Base-by-base conservation (phyloP, 2,797 vertebrate species). In the Tragelaphus oryx region DNA sequence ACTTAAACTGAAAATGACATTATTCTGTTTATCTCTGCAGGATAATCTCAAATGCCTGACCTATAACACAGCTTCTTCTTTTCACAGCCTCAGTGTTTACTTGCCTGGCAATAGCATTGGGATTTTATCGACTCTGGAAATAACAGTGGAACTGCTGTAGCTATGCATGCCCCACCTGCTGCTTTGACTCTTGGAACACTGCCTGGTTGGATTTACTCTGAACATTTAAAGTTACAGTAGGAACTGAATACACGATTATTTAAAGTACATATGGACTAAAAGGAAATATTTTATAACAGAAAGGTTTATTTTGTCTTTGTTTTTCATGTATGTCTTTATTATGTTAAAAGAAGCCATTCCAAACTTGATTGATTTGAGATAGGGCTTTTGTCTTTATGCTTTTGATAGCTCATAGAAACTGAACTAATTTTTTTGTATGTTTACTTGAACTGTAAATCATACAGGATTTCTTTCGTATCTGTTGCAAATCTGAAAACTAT, bases 101-200 rank as follows among this genome's bases (percentile, higher is more conserved):
- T 87, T 99, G 99, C 97, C 98, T 99, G n/a, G 99, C 99, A 28
- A 98, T 99, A 96, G 99, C 99, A 16, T 96, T 99, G 98, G 99
- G 99, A 74, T 99, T 99, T 97, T 99, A 99, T 93, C 98, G 99
- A n/a, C 96, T 99, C 90, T 99, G 99, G 99, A 99, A 99, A 91
- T 99, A 98, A 1, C 26, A 74, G 18, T 20, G 6, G 55, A 76
- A 83, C 4, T 14, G 33, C 6, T 71, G 0, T 6, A 33, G 62
- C 55, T 71, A 8, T 1, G 68, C 22, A 86, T 5, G 10, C 26
- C 50, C 17, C 52, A 54, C 8, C 18, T 55, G 82, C 75, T 52
- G 22, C 65, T 78, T 1, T 48, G 44, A 24, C 83, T 68, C 55
- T n/a, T 78, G 80, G 46, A 94, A 59, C 48, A 79, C 33, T 11